Conservation (phyloP, 2,113 vertebrate genomes). For the Edolisoma coerulescens region DNA sequence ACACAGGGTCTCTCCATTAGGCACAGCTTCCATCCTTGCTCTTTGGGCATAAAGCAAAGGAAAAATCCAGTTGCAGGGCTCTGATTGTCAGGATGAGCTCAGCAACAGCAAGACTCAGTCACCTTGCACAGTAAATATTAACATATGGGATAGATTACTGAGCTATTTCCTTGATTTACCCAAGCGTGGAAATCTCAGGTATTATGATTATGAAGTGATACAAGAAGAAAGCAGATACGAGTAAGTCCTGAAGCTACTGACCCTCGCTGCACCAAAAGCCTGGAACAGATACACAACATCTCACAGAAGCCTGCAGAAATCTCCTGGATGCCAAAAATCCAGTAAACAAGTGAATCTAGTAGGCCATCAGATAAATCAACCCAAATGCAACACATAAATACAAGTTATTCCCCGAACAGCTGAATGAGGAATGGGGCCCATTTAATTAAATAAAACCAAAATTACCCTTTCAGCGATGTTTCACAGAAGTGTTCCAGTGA, state of each 20-base stretch:
- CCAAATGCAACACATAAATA: neutral
- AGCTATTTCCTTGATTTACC: neutral
- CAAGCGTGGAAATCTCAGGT: neutral
- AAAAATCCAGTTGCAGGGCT: neutral
- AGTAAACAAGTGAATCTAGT: neutral
- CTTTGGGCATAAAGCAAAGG: neutral
- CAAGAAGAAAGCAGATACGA: neutral
- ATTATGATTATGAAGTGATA: neutral
- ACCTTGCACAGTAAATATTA: neutral
- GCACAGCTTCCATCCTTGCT: neutral
- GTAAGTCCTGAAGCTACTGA: neutral
- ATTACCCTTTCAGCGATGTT: neutral
- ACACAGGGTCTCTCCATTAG: neutral
- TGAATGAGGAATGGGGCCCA: neutral
- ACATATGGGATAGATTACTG: neutral
- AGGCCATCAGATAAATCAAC: neutral
- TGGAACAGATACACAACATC: rapidly evolving
- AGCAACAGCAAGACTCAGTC: neutral
- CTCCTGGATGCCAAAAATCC: neutral
- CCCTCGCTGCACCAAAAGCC: neutral
- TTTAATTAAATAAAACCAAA: neutral
- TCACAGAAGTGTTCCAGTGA: neutral
- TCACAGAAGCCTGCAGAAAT: neutral
- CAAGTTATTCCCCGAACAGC: neutral
- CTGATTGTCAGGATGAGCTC: neutral